phyloP scores from a whole-genome alignment of 2,888 invertebrate genomes.

The Amphimallon solstitiale region DNA sequence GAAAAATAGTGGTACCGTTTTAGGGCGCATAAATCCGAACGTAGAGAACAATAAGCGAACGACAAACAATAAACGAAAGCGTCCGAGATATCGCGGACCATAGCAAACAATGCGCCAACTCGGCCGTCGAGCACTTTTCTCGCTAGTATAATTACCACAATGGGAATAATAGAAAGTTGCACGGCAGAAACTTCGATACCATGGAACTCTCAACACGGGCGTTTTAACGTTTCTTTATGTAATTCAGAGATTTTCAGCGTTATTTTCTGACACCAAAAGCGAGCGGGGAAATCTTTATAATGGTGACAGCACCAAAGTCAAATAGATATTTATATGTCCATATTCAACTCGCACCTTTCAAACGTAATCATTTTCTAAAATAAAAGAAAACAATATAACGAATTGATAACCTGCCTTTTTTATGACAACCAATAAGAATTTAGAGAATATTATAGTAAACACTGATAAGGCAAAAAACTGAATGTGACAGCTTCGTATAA shows the following conservation, averaged over 20 bases:
- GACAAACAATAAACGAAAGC: conserved; percentile 27
- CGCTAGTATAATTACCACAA: conserved; percentile 15
- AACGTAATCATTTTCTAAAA: too few species aligned
- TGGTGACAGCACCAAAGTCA: too few species aligned
- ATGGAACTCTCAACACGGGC: conserved; percentile 21
- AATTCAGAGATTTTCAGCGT: background rate
- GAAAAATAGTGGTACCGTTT: conserved; percentile 22
- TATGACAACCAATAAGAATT: too few species aligned
- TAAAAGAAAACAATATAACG: too few species aligned
- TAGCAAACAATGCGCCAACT: conserved; percentile 37
- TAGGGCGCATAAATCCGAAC: conserved; percentile 25
- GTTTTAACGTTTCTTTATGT: background rate
- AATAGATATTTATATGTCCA: too few species aligned
- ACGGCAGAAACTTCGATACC: conserved; percentile 2
- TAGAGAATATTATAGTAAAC: too few species aligned
- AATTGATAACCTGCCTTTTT: too few species aligned
- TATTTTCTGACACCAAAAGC: background rate
- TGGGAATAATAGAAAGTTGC: conserved; percentile 32
- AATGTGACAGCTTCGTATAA: too few species aligned
- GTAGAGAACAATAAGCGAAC: conserved; percentile 16
- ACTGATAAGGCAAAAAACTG: too few species aligned
- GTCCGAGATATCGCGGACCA: conserved; percentile 24
- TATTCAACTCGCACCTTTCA: too few species aligned
- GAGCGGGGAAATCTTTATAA: background rate
- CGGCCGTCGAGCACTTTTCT: conserved; percentile 26